These are phyloP conservation scores for Halesus radiatus DNA, from an alignment of 1,140 invertebrate genomes.

Conservation along the genomic window DNA sequence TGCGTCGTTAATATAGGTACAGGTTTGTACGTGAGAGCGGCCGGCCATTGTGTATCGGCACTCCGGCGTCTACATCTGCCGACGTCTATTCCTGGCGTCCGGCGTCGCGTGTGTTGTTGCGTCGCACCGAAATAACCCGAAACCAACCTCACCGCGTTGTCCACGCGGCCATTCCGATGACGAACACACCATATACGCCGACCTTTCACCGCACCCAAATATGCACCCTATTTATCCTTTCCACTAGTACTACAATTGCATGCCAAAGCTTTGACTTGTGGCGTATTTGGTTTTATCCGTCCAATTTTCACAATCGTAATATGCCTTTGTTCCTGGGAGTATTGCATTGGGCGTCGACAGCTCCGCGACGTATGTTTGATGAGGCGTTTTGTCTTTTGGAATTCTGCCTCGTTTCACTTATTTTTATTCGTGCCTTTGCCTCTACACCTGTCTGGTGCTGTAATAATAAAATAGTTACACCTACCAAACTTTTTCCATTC, in stretches of 20 bases:
- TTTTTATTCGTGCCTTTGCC: too few relatives aligned
- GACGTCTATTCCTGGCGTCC: constrained; percentile 45
- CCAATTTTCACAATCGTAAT: neutral
- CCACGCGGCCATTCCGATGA: constrained; percentile 10
- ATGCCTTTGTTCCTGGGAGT: constrained; percentile 20
- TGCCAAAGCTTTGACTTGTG: neutral
- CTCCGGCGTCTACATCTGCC: constrained; percentile 28
- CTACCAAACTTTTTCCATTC: too few relatives aligned
- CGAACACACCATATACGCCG: neutral
- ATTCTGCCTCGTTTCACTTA: neutral
- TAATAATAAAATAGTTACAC: too few relatives aligned
- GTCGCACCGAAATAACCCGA: constrained; percentile 49
- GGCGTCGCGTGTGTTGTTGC: constrained; percentile 50
- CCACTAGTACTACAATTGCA: neutral
- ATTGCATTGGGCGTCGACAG: constrained; percentile 30
- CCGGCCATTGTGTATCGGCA: neutral
- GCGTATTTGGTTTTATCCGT: neutral
- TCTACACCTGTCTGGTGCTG: too few relatives aligned
- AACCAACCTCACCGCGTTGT: constrained; percentile 28
- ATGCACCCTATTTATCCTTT: neutral
- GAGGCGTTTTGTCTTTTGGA: constrained; percentile 12
- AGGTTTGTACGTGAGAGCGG: neutral
- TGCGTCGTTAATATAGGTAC: too few relatives aligned
- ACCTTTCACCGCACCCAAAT: neutral
- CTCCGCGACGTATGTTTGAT: constrained; percentile 4